Percentiles rank a stretch among this genome's conserved stretches.
These are phyloP conservation scores for Myotis lucifugus DNA, from an alignment of 2,113 vertebrate genomes.

Conservation along the genomic window DNA sequence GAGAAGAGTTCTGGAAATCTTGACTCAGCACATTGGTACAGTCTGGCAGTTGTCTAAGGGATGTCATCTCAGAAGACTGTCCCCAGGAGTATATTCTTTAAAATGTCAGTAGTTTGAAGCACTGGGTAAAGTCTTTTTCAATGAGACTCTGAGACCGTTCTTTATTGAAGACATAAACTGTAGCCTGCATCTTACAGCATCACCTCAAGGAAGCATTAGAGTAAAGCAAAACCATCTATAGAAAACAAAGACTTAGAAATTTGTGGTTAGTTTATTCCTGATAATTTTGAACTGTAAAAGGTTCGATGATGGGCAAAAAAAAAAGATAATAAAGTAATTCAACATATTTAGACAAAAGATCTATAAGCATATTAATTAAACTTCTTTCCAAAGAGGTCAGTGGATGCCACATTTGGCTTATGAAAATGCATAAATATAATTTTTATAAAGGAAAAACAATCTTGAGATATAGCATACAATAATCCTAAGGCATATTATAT, in stretches of 20 bases:
- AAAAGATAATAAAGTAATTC: background rate
- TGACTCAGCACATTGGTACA: background rate
- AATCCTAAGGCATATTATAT: background rate
- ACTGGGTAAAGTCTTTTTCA: background rate
- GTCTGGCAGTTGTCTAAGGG: background rate
- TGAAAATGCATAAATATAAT: constrained; percentile 23
- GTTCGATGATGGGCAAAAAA: background rate
- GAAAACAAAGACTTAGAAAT: background rate
- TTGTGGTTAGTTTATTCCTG: constrained; percentile 40
- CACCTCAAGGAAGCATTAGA: background rate
- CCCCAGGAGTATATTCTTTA: background rate
- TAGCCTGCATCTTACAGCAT: background rate
- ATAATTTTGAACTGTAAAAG: constrained; percentile 39
- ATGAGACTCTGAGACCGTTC: background rate
- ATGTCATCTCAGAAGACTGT: background rate
- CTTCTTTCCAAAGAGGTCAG: background rate
- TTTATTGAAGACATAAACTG: background rate
- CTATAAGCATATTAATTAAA: background rate
- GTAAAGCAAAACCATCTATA: background rate
- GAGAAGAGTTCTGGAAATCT: background rate
- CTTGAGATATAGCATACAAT: constrained; percentile 16
- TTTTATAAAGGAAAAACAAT: constrained; percentile 14
- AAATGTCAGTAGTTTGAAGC: constrained; percentile 8
- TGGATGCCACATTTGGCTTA: background rate
- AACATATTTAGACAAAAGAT: background rate